Conservation (phyloP, 2,113 vertebrate species). For the Amphiprion ocellaris region DNA sequence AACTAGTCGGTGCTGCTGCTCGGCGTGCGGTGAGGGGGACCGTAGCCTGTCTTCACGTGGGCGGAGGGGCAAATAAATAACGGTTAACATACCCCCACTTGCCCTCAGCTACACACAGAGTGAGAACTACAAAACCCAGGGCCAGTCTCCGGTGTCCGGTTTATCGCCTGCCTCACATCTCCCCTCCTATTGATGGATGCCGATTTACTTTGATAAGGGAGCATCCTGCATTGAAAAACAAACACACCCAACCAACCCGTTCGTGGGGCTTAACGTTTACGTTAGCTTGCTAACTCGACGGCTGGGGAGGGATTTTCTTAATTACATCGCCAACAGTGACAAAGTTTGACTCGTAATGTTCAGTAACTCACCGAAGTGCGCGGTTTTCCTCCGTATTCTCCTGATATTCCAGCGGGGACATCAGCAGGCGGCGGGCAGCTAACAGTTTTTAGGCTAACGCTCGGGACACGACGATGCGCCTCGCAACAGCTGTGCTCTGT, state of each 20-base stretch:
- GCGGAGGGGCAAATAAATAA: slow-evolving; percentile 10
- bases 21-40: slow-evolving; percentile 2
- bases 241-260: slow-evolving; percentile 58
- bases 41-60: slow-evolving; percentile 44
- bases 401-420: slow-evolving; percentile 52
- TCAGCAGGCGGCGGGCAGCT: slow-evolving; percentile 45
- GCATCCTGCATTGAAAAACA: slow-evolving; percentile 63
- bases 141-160: no score
- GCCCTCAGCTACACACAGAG: neutral
- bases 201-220: slow-evolving; percentile 48
- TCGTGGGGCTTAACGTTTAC: slow-evolving; percentile 25
- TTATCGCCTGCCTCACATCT: neutral
- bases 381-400: slow-evolving; percentile 20
- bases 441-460: slow-evolving; percentile 40
- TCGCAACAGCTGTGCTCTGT: slow-evolving; percentile 83
- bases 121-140: neutral
- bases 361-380: slow-evolving; percentile 56
- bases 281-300: slow-evolving; percentile 62
- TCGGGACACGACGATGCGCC: slow-evolving; percentile 51
- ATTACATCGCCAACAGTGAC: slow-evolving; percentile 4
- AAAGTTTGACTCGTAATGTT: slow-evolving; percentile 20
- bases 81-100: neutral
- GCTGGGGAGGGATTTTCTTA: neutral
- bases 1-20: slow-evolving; percentile 18
- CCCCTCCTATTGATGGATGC: slow-evolving; percentile 9